These are phyloP conservation scores for Oconnorella tubifera DNA, from an alignment of 2,888 invertebrate genomes.

Conservation along the genomic window DNA sequence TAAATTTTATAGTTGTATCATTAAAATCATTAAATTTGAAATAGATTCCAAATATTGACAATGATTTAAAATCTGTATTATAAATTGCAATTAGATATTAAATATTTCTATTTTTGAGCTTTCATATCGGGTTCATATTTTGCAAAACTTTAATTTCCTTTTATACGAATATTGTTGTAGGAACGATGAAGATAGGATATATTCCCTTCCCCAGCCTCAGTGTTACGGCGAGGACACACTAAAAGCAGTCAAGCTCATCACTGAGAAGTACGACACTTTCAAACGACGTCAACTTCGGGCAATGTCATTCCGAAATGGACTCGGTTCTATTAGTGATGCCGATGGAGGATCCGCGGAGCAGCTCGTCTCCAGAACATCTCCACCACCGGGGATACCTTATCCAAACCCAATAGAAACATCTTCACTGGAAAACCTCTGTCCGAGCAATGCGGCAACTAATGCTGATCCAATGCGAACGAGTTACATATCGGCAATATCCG, in stretches of 20 bases:
- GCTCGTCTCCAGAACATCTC: neutral
- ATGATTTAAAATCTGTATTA: too few species aligned
- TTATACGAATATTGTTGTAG: too few species aligned
- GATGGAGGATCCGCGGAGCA: neutral
- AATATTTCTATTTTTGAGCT: too few species aligned
- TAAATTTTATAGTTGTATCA: too few species aligned
- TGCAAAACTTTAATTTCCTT: too few species aligned
- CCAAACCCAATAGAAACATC: neutral
- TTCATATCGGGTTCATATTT: too few species aligned
- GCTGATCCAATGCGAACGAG: neutral
- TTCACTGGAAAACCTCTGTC: neutral
- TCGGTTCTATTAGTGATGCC: neutral
- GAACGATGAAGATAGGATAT: slow-evolving; percentile 20
- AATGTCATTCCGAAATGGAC: slow-evolving; percentile 21
- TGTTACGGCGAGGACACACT: slow-evolving; percentile 33
- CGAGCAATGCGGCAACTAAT: neutral
- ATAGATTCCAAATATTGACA: too few species aligned
- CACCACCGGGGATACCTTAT: neutral
- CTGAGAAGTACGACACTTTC: slow-evolving; percentile 34
- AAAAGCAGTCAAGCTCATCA: slow-evolving; percentile 31
- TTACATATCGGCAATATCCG: too few species aligned
- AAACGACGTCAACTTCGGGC: slow-evolving; percentile 27
- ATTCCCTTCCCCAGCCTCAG: slow-evolving; percentile 31
- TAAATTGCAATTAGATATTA: too few species aligned
- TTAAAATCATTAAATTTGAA: too few species aligned